Base-by-base conservation (phyloP, 1,140 invertebrate species). In the Drosophila seguyi region DNA sequence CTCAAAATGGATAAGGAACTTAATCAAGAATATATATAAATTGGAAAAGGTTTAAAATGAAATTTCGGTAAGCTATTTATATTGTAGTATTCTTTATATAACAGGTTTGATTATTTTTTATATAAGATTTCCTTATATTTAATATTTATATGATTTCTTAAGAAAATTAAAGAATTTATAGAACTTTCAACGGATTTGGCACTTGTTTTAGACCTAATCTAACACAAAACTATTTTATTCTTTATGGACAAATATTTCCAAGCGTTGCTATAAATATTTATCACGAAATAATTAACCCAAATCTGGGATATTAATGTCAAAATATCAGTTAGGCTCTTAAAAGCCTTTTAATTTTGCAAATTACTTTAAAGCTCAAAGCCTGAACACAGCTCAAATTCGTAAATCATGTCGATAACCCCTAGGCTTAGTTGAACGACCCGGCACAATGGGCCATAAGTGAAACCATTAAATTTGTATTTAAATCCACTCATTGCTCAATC, bases 401-500 rank as follows among this genome's bases (percentile, higher is more conserved):
- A 59, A 73, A 50, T 73, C 56, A 20, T n/a, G 22, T 41, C 22
- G 58, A 65, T 47, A 68, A 59, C 39, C 38, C 42, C 14, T 18
- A 20, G 42, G 29, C 34, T 41, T 41, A 52, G 78, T 71, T 75
- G 39, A 81, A 63, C 47, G 38, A 48, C 38, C 65, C 38, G 38
- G 22, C n/a, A 72, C 55, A 69, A 81, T 76, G 47, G 48, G 42
- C 41, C 41, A 56, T 75, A 69, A 57, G 31, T 20, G 20, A 41
- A 56, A 57, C 41, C 75, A 80, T 80, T 65, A 68, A 62, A 41
- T 73, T 56, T 81, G 52, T 77, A 75, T 83, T 85, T 67, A 80
- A 84, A 76, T 63, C 44, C 65, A 61, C 39, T 73, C 58, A 61
- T 86, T 86, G 66, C 82, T 65, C 75, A 82, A 86, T 83, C 53